These are phyloP conservation scores for Alcis repandata DNA, from an alignment of 2,888 invertebrate genomes.

Conservation along the genomic window DNA sequence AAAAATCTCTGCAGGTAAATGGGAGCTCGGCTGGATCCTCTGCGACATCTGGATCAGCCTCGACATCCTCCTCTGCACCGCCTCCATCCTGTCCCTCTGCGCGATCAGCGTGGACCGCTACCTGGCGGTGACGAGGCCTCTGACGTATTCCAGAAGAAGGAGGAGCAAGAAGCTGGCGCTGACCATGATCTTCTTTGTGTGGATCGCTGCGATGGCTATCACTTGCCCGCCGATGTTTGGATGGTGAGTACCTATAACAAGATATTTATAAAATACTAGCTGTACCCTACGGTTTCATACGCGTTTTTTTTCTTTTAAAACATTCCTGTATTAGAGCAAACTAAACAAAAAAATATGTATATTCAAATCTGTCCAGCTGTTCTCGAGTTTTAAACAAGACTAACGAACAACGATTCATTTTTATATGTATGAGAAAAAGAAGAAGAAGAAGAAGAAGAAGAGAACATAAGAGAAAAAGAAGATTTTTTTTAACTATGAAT, in stretches of 20 bases:
- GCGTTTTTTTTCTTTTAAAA: too few relatives aligned
- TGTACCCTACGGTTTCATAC: too few relatives aligned
- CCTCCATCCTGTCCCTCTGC: conserved; percentile 96
- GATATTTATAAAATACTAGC: too few relatives aligned
- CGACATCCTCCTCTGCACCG: conserved; percentile 97
- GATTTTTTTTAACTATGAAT: too few relatives aligned
- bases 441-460: too few relatives aligned
- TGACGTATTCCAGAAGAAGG: conserved; percentile 95
- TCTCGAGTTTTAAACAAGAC: too few relatives aligned
- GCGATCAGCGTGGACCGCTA: conserved; percentile 97
- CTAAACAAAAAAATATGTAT: too few relatives aligned
- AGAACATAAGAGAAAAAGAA: too few relatives aligned
- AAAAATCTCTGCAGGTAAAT: conserved; percentile 86
- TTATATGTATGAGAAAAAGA: too few relatives aligned
- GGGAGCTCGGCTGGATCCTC: conserved; percentile 96
- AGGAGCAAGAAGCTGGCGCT: conserved; percentile 94
- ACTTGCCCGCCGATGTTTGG: conserved; percentile 98
- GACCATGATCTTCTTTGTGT: conserved; percentile 95
- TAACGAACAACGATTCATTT: too few relatives aligned
- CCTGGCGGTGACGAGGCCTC: conserved; percentile 96
- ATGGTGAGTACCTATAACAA: conserved; percentile 91
- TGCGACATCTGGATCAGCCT: conserved; percentile 97
- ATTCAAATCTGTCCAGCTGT: too few relatives aligned
- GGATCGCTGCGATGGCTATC: conserved; percentile 95
- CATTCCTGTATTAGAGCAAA: too few relatives aligned